Base-by-base conservation (phyloP, 2,888 invertebrate genomes). In the Actias luna region DNA sequence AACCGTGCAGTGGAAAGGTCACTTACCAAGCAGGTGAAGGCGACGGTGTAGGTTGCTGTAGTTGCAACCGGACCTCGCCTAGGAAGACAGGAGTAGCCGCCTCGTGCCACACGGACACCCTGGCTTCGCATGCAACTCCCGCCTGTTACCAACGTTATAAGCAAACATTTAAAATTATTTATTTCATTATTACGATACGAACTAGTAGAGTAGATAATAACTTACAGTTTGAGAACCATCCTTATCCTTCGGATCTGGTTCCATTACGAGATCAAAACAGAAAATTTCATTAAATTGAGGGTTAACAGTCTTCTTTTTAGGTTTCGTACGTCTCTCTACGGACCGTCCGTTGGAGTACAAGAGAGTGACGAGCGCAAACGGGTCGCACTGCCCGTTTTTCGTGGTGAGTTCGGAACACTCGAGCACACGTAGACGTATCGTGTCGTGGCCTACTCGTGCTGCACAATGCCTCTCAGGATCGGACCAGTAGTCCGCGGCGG, bases 341-440 rank as follows among this genome's bases (percentile, higher is more conserved):
- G 95, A 94, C 83, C 96, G 95, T 67, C 96, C 96, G 88, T 97
- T 97, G 66, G 96, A 95, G 87, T 96, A 96, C 66, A 95, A 93
- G 64, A 97, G 95, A 60, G 96, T 95, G 78, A 97, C 95, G 73
- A 96, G 94, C 70, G 97, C 97, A 88, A 96, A 98, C 16, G 98
- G 98, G 91, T 98, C 98, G 93, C 98, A 98, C 76, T 96, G 95
- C 75, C 98, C 97, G 88, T 97, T 97, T 84, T 97, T 97, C 71
- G 97, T 95, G 68, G 97, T 96, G 83, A 98, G 93, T 87, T 98
- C 98, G 69, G 95, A 95, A 88, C 98, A 98, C 88, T 97, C 97
- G 71, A 96, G 93, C 66, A 98, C 95, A 71, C 96, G 94, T 69
- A 96, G 93, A 63, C 94, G 92, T 57, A 93, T 74, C 63, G 89